Evolutionary conservation across 2,113 vertebrate genomes (phyloP).

Genomic region (Agapornis roseicollis): DNA sequence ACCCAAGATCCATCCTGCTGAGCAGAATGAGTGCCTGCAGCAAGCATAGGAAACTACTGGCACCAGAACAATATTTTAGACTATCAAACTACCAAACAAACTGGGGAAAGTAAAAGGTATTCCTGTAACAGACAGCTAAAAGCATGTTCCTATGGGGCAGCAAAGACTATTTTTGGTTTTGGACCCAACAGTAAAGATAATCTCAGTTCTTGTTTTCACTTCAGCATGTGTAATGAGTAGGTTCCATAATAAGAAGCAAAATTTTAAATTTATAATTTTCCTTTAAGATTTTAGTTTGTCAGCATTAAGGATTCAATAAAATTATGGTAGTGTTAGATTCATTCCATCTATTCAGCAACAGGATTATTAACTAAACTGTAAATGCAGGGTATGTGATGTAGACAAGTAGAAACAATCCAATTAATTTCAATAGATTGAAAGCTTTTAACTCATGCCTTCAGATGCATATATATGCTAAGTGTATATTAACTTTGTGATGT

Average conservation of each 20-base stretch:
- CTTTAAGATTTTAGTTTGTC: background rate
- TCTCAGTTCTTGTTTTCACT: background rate
- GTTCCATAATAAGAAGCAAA: background rate
- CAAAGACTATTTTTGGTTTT: background rate
- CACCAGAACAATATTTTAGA: background rate
- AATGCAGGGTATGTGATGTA: background rate
- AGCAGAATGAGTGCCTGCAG: background rate
- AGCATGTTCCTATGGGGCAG: background rate
- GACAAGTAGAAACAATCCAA: background rate
- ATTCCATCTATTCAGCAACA: background rate
- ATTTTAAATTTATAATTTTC: background rate
- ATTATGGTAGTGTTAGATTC: background rate
- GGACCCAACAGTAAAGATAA: background rate
- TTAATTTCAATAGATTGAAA: conserved; percentile 15
- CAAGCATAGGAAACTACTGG: background rate
- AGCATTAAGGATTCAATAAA: background rate
- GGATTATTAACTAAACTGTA: conserved; percentile 25
- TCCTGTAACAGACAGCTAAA: background rate
- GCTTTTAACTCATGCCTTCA: conserved; percentile 9
- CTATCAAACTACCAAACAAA: background rate
- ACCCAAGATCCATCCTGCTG: background rate
- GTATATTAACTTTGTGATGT: background rate
- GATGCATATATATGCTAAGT: background rate
- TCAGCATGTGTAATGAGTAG: background rate
- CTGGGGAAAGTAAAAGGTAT: background rate